Evolutionary conservation across 2,888 invertebrate genomes (phyloP), one percentile per base, ranked within the genome.

Genomic region (Teleogryllus oceanicus): DNA sequence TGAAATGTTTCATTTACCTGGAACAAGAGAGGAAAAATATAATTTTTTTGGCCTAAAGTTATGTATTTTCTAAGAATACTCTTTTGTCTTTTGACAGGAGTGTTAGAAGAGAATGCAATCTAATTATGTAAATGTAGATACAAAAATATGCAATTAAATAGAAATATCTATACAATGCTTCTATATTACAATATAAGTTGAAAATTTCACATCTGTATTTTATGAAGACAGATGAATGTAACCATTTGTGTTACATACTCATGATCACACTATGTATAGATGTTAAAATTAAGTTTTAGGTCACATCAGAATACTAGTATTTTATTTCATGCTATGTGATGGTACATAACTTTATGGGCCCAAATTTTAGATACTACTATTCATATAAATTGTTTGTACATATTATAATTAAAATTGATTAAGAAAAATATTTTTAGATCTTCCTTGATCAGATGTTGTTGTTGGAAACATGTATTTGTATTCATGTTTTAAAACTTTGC

Each of bases 261-360:
- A 37, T 37, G 37, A 37, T 37, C 37, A 37, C 37, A 37, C 5
- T 37, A 8, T 37, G 37, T 37, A 37, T 8, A 5, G 37, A 37
- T 37, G 37, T 37, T 37, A 37, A 37, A 21, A 37, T 37, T 37
- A 37, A 8, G 13, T 62, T 62, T 62, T 62, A 62, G n/a, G 16
- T 62, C 13, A 62, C n/a, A 62, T 62, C 62, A 62, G 12, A 18
- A 62, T 3, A 37, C 37, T 37, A 62, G 62, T n/a, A 62, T 18
- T 62, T 62, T 62, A 62, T 62, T 62, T 13, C 13, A 62, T 8
- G n/a, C 62, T 62, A n/a, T 62, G 13, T n/a, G 13, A 18, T 62
- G n/a, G n/a, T 62, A 62, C 62, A 62, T 62, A 62, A 62, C 62
- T 62, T 62, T 62, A 62, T 62, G 62, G 62, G 62, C 62, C 62